These are phyloP conservation scores for Rhodeus uyekii DNA, from an alignment of 2,797 vertebrate genomes.

Conservation along the genomic window DNA sequence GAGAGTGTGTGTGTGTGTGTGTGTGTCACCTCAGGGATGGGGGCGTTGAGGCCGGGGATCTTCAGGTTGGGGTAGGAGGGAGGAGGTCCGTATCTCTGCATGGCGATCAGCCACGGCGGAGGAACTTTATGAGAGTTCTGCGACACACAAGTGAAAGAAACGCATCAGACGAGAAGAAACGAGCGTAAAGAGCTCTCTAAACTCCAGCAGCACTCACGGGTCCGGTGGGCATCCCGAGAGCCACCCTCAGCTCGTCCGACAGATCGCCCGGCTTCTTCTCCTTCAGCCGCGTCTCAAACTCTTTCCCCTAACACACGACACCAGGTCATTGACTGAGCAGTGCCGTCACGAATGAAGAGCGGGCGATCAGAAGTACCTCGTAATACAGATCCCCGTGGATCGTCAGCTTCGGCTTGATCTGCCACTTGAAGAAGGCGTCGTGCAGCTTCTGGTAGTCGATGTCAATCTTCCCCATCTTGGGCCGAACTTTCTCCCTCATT, in stretches of 20 bases:
- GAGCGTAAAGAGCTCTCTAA: background rate
- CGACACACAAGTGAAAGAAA: background rate
- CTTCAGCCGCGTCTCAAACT: conserved; percentile 93
- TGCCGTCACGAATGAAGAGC: too few species aligned
- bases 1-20: background rate
- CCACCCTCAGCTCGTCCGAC: conserved; percentile 89
- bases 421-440: conserved; percentile 97
- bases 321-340: too few species aligned
- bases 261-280: conserved; percentile 95
- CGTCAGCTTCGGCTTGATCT: conserved; percentile 93
- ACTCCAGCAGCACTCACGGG: conserved; percentile 78
- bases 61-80: conserved; percentile 95
- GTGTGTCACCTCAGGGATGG: conserved; percentile 85
- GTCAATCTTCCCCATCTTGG: conserved; percentile 96
- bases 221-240: conserved; percentile 92
- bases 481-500: conserved; percentile 94
- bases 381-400: conserved; percentile 95
- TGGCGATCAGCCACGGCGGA: conserved; percentile 92
- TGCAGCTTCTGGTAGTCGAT: conserved; percentile 97
- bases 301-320: conserved; percentile 91
- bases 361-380: too few species aligned
- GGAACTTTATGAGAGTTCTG: conserved; percentile 94
- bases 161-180: background rate
- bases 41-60: conserved; percentile 91
- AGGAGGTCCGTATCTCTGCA: conserved; percentile 93